These are phyloP conservation scores for Lepisosteus osseus DNA, from an alignment of 2,113 vertebrate genomes.

Conservation along the genomic window DNA sequence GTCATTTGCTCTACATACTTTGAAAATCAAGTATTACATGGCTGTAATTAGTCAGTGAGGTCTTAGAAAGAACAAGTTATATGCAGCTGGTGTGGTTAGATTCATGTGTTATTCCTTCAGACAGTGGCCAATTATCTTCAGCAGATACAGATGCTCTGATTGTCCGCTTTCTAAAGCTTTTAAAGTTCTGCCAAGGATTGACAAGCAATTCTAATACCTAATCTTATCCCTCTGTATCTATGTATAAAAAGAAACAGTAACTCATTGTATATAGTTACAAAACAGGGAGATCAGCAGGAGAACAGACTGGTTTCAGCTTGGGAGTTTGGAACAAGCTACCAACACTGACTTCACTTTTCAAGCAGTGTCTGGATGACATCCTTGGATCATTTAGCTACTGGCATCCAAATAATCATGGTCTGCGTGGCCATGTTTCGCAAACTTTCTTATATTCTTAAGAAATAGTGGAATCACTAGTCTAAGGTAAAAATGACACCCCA, in stretches of 20 bases:
- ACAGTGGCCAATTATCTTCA: conserved; percentile 14
- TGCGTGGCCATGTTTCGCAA: too few relatives aligned
- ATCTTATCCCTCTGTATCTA: conserved; percentile 8
- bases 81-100: conserved; percentile 11
- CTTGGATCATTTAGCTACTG: too few relatives aligned
- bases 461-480: too few relatives aligned
- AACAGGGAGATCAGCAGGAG: too few relatives aligned
- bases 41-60: conserved; percentile 14
- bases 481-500: too few relatives aligned
- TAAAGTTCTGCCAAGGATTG: conserved; percentile 11
- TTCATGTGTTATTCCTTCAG: conserved; percentile 2
- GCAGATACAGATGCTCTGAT: conserved; percentile 19
- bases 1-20: conserved; percentile 26
- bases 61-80: conserved; percentile 25
- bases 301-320: too few relatives aligned
- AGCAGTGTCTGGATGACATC: too few relatives aligned
- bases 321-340: too few relatives aligned
- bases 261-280: not conserved
- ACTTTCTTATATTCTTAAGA: too few relatives aligned
- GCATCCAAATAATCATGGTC: too few relatives aligned
- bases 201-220: conserved; percentile 13
- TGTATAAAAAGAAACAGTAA: not conserved
- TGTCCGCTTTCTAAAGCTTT: conserved; percentile 10
- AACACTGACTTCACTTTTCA: too few relatives aligned
- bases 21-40: conserved; percentile 36